Conservation (phyloP, 2,113 vertebrate species). For the Thermophis baileyi region DNA sequence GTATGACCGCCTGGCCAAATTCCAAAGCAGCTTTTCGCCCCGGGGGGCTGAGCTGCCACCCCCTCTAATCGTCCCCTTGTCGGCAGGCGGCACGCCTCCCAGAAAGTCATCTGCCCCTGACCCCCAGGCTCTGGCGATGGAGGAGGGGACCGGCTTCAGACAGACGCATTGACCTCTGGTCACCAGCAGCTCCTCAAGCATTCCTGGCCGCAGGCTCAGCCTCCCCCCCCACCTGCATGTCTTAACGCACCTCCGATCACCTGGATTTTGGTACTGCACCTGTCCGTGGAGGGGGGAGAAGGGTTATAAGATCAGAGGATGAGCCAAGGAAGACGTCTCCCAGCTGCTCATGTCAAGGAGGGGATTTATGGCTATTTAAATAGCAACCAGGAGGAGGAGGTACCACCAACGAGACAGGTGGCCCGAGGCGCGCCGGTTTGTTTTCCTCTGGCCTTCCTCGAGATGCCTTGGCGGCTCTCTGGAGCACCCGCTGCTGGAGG, state of each 20-base stretch:
- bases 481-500: too few relatives aligned
- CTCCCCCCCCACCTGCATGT: not conserved
- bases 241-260: slow-evolving; percentile 46
- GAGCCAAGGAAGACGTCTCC: slow-evolving; percentile 12
- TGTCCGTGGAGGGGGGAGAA: slow-evolving; percentile 56
- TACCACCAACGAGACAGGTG: slow-evolving; percentile 64
- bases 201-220: slow-evolving; percentile 54
- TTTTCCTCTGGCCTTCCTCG: not conserved
- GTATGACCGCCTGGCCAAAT: not conserved
- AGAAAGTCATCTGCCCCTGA: slow-evolving; percentile 66
- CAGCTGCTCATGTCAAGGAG: slow-evolving; percentile 83
- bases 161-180: slow-evolving; percentile 70
- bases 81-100: slow-evolving; percentile 72
- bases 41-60: slow-evolving; percentile 52
- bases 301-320: slow-evolving; percentile 32
- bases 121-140: slow-evolving; percentile 56
- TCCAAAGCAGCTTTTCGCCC: slow-evolving; percentile 48
- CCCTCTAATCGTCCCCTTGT: slow-evolving; percentile 78
- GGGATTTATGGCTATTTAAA: slow-evolving; percentile 85
- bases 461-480: too few relatives aligned
- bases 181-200: slow-evolving; percentile 55
- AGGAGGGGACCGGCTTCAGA: slow-evolving; percentile 59
- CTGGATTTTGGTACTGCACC: slow-evolving; percentile 59
- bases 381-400: slow-evolving; percentile 73
- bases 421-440: slow-evolving; percentile 44